Percentiles rank a stretch among this genome's conserved stretches.
These are phyloP conservation scores for Trachymyrmex septentrionalis DNA, from an alignment of 1,140 invertebrate genomes.

Conservation along the genomic window DNA sequence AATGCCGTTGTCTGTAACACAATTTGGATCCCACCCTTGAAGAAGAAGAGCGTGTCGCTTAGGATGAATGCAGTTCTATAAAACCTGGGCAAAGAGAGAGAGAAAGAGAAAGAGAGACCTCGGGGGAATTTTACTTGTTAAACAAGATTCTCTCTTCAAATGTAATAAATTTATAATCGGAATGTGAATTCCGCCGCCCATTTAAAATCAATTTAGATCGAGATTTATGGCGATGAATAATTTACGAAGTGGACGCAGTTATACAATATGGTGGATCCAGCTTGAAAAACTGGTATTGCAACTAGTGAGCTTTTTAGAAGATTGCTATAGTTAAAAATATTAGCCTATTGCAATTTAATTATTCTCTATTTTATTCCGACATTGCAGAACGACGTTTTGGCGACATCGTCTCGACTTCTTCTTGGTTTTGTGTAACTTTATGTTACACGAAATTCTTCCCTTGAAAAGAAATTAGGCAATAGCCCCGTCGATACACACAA, in stretches of 20 bases:
- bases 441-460: background rate
- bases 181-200: background rate
- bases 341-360: constrained; percentile 4
- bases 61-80: background rate
- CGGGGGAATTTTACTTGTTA: constrained; percentile 22
- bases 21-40: background rate
- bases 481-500: background rate
- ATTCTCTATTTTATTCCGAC: background rate
- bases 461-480: background rate
- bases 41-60: background rate
- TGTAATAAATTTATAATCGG: constrained; percentile 16
- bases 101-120: background rate
- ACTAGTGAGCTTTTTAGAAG: background rate
- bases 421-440: background rate
- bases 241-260: constrained; percentile 13
- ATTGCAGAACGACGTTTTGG: background rate
- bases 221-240: constrained; percentile 37
- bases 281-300: background rate
- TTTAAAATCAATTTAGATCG: constrained; percentile 14
- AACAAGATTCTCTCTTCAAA: background rate
- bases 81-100: background rate
- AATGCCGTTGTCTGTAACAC: constrained; percentile 2
- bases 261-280: background rate
- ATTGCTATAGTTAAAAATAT: background rate
- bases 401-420: background rate